A percentile compares a stretch with the other conserved stretches of the same genome.
Conservation (phyloP, 2,113 vertebrate genomes). For the Ellobius talpinus region DNA sequence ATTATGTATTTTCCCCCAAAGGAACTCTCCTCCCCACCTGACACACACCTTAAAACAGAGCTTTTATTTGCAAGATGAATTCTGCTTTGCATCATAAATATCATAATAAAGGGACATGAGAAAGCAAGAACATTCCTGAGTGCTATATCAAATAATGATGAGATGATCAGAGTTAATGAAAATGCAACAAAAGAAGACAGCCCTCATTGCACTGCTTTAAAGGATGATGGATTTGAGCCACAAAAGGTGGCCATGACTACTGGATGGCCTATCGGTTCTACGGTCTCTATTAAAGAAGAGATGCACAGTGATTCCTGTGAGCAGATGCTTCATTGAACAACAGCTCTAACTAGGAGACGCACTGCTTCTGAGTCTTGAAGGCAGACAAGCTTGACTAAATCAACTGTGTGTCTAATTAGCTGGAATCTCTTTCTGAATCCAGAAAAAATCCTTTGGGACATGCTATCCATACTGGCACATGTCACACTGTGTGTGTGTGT, state of each 20-base stretch:
- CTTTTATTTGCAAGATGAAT: slow-evolving; percentile 58
- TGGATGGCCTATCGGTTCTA: neutral
- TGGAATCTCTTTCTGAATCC: slow-evolving; percentile 32
- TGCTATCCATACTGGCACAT: neutral
- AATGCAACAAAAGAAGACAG: slow-evolving; percentile 41
- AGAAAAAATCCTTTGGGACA: slow-evolving; percentile 10
- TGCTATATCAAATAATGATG: slow-evolving; percentile 49
- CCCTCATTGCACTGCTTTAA: neutral
- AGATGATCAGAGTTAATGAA: slow-evolving; percentile 71
- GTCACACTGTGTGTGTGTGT: neutral
- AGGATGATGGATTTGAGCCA: slow-evolving; percentile 42
- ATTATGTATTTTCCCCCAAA: neutral
- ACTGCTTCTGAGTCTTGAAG: slow-evolving; percentile 41
- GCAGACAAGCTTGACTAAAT: slow-evolving; percentile 48
- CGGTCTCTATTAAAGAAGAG: slow-evolving; percentile 46
- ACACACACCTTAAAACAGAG: slow-evolving; percentile 14
- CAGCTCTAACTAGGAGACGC: slow-evolving; percentile 29
- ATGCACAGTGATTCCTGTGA: neutral
- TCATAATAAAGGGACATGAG: slow-evolving; percentile 45
- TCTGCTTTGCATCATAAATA: slow-evolving; percentile 66
- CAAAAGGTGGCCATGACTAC: slow-evolving; percentile 35
- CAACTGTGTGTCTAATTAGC: slow-evolving; percentile 32
- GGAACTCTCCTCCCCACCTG: neutral
- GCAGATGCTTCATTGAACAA: slow-evolving; percentile 43
- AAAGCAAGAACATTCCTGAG: slow-evolving; percentile 45